Evolutionary conservation across 92 coral and sea anemone species (phyloP).

Genomic region (Actinostola sp.): DNA sequence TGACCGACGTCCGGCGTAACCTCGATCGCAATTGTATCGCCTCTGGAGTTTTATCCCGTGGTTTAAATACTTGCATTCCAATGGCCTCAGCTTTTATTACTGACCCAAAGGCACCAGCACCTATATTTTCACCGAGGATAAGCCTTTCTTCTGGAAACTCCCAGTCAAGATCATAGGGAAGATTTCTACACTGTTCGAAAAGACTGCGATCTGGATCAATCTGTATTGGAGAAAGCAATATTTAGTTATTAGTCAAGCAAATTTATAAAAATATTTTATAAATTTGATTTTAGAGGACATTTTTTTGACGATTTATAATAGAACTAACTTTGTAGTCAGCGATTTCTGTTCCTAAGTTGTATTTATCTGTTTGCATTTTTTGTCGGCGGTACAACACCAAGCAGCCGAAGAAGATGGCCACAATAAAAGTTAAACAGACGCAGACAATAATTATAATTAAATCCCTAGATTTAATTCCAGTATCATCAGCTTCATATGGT

Average conservation of each 20-base stretch:
- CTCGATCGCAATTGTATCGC: constrained; percentile 73
- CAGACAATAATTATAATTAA: constrained; percentile 18
- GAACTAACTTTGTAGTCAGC: constrained; percentile 76
- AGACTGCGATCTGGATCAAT: constrained; percentile 92
- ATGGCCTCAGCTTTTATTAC: constrained; percentile 91
- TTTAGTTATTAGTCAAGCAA: neutral
- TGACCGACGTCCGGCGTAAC: constrained; percentile 64
- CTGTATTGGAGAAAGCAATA: constrained; percentile 45
- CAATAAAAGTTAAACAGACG: constrained; percentile 46
- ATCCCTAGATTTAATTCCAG: neutral
- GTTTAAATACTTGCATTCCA: constrained; percentile 78
- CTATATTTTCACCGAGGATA: constrained; percentile 76
- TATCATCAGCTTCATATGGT: too few relatives aligned
- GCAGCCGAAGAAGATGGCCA: constrained; percentile 38
- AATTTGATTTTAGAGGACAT: too few relatives aligned
- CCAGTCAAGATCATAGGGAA: constrained; percentile 98
- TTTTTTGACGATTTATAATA: too few relatives aligned
- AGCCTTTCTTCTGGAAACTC: constrained; percentile 94
- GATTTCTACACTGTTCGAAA: constrained; percentile 85
- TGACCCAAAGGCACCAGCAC: constrained; percentile 96
- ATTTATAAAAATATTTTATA: neutral
- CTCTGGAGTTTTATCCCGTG: constrained; percentile 32
- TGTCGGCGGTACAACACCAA: constrained; percentile 64
- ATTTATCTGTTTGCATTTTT: constrained; percentile 62
- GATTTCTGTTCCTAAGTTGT: constrained; percentile 58